These are phyloP conservation scores for Anableps anableps DNA, from an alignment of 2,797 vertebrate genomes.

Conservation along the genomic window DNA sequence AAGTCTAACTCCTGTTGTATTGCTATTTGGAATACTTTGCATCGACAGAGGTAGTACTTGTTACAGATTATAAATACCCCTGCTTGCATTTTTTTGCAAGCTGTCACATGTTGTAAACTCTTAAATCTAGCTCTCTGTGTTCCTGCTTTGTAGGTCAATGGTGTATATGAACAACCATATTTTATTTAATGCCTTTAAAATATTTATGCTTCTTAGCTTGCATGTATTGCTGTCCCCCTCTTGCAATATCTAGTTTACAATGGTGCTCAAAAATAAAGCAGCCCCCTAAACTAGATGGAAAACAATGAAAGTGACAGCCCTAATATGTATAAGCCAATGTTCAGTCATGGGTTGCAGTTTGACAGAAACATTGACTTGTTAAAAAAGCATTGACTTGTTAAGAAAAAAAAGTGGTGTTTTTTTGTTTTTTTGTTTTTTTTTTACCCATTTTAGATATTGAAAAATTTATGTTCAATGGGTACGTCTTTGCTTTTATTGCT, in stretches of 20 bases:
- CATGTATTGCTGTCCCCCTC: not conserved
- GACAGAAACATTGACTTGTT: conserved; percentile 3
- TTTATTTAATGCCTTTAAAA: not conserved
- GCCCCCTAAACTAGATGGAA: conserved; percentile 17
- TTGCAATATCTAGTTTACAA: conserved; percentile 40
- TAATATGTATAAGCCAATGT: conserved; percentile 21
- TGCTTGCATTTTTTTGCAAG: not conserved
- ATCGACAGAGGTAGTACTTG: not conserved
- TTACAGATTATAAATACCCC: not conserved
- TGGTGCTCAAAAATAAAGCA: conserved; percentile 38
- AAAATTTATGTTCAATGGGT: conserved; percentile 10
- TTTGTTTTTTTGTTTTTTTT: not conserved
- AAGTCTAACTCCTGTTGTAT: not conserved
- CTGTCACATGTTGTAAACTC: not conserved
- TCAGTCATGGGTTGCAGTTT: conserved; percentile 33
- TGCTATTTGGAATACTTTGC: not conserved
- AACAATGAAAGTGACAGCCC: conserved; percentile 53
- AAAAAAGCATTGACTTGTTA: conserved; percentile 11
- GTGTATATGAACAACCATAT: not conserved
- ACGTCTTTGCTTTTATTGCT: conserved; percentile 4
- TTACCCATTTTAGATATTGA: not conserved
- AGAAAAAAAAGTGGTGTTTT: not conserved
- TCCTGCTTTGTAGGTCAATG: not conserved
- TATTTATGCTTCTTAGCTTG: not conserved
- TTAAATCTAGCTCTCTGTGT: not conserved